Conservation (phyloP, 2,888 invertebrate species). For the Tipula unca region DNA sequence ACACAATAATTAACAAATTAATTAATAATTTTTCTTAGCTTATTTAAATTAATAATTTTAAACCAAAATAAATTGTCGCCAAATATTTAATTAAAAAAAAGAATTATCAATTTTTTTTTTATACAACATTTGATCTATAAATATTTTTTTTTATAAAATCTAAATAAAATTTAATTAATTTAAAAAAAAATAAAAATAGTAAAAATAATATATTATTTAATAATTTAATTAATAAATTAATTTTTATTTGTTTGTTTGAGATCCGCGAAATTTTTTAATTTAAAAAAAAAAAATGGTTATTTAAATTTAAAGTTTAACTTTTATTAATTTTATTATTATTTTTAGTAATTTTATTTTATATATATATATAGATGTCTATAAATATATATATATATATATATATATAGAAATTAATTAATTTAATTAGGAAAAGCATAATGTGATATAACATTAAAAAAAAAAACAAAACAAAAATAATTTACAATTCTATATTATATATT, state of each 20-base stretch:
- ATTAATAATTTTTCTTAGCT: not conserved
- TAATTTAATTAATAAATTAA: conserved; percentile 4
- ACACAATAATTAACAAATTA: not conserved
- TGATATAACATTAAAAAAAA: conserved; percentile 15
- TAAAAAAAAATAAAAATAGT: not conserved
- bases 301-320: conserved; percentile 1
- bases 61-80: conserved; percentile 19
- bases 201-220: conserved; percentile 8
- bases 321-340: conserved; percentile 2
- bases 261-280: not conserved
- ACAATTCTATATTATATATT: not conserved
- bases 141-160: not conserved
- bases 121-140: not conserved
- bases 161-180: conserved; percentile 17
- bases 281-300: too few species aligned
- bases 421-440: conserved; percentile 18
- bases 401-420: not conserved
- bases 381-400: not conserved
- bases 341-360: conserved; percentile 3
- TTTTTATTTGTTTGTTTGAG: not conserved
- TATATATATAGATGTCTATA: not conserved
- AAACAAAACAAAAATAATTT: not conserved
- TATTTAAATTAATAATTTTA: conserved; percentile 2
- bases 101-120: not conserved
- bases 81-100: not conserved